Evolutionary conservation across 2,113 vertebrate genomes (phyloP).

Genomic region (Mirounga angustirostris): DNA sequence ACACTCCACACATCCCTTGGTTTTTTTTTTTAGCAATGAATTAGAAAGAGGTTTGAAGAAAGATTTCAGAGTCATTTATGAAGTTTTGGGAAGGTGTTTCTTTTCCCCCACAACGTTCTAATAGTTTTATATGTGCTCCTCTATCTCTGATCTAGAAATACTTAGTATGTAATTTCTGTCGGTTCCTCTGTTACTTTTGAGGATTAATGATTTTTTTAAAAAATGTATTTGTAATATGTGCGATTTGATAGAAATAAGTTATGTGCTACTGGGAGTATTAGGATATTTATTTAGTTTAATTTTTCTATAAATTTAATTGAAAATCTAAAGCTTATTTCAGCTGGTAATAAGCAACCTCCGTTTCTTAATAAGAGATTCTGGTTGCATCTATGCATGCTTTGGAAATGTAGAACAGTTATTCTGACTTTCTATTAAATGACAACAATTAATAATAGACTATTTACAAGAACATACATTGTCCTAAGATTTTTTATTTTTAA

Average conservation of each 20-base stretch:
- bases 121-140: conserved; percentile 16
- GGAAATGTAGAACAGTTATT: background rate
- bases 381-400: background rate
- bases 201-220: background rate
- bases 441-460: background rate
- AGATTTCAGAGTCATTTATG: conserved; percentile 22
- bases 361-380: background rate
- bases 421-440: background rate
- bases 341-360: background rate
- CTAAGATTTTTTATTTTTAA: background rate
- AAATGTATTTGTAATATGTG: background rate
- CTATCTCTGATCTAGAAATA: conserved; percentile 11
- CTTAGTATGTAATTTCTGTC: background rate
- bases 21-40: conserved; percentile 14
- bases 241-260: background rate
- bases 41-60: background rate
- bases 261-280: background rate
- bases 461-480: background rate
- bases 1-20: background rate
- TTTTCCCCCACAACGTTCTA: background rate
- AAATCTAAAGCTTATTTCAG: background rate
- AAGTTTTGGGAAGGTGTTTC: background rate
- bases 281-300: background rate
- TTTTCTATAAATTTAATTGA: background rate
- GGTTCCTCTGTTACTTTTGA: background rate